Conservation (phyloP, 2,113 vertebrate genomes). For the Sakesphorus luctuosus region DNA sequence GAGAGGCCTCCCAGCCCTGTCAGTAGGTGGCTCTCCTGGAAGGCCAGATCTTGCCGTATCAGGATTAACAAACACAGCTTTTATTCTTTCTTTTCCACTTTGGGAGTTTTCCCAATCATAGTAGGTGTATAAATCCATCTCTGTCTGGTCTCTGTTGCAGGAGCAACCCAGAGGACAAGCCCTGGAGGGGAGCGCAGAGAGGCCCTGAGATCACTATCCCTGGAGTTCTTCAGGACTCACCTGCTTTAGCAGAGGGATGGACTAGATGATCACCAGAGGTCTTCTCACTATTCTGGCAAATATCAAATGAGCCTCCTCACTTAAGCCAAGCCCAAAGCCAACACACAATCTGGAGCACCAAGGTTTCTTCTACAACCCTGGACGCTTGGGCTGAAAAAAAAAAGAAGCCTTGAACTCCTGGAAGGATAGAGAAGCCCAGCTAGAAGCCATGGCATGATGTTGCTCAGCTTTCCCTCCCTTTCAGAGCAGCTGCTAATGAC, state of each 20-base stretch:
- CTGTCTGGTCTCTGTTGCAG: neutral
- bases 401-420: neutral
- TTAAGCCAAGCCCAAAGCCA: neutral
- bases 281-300: neutral
- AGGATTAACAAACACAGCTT: neutral
- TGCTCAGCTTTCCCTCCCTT: neutral
- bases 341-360: neutral
- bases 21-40: neutral
- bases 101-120: neutral
- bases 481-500: conserved; percentile 41
- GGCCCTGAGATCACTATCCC: neutral
- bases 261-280: neutral
- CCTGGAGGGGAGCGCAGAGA: neutral
- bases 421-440: neutral
- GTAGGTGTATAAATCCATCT: neutral
- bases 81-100: neutral
- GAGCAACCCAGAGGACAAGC: neutral
- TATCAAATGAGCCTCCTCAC: neutral
- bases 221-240: neutral
- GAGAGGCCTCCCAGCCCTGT: neutral
- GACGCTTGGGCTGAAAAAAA: neutral
- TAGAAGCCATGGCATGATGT: neutral
- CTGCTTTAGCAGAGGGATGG: neutral
- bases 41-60: neutral
- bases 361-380: neutral